These are phyloP conservation scores for Spisula solida DNA, from an alignment of 2,888 invertebrate genomes.

Conservation along the genomic window DNA sequence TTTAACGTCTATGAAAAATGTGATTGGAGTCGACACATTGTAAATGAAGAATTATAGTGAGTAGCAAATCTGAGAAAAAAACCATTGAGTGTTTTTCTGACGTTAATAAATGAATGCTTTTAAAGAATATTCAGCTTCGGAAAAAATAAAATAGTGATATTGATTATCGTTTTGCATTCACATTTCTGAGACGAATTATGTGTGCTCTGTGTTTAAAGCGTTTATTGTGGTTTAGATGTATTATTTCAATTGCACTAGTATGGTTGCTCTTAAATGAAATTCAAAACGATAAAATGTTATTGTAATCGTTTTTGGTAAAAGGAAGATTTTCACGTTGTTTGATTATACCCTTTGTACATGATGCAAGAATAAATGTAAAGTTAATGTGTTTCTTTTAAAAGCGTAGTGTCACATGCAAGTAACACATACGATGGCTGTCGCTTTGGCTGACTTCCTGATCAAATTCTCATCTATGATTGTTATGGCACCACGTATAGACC, in stretches of 20 bases:
- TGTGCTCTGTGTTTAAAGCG: neutral
- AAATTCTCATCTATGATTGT: too few species aligned
- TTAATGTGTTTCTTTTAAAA: too few species aligned
- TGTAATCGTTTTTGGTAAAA: too few species aligned
- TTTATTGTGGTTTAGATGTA: neutral
- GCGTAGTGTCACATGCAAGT: too few species aligned
- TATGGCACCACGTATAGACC: too few species aligned
- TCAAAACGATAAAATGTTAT: too few species aligned
- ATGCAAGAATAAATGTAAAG: too few species aligned
- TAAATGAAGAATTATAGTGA: neutral
- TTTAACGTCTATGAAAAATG: slow-evolving; percentile 1
- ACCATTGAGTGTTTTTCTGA: neutral
- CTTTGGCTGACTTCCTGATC: too few species aligned
- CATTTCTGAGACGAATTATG: neutral
- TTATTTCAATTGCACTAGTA: neutral
- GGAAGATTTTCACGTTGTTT: too few species aligned
- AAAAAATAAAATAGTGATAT: slow-evolving; percentile 19
- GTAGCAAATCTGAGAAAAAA: neutral
- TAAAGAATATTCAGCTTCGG: neutral
- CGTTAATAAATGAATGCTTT: slow-evolving; percentile 24
- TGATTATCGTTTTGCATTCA: slow-evolving; percentile 1
- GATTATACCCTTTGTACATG: too few species aligned
- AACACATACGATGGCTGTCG: too few species aligned
- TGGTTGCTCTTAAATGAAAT: too few species aligned
- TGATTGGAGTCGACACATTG: slow-evolving; percentile 18